Percentiles rank a stretch among this genome's conserved stretches.
Evolutionary conservation across 2,113 vertebrate genomes (phyloP).

Genomic region (Ammodytes dubius): DNA sequence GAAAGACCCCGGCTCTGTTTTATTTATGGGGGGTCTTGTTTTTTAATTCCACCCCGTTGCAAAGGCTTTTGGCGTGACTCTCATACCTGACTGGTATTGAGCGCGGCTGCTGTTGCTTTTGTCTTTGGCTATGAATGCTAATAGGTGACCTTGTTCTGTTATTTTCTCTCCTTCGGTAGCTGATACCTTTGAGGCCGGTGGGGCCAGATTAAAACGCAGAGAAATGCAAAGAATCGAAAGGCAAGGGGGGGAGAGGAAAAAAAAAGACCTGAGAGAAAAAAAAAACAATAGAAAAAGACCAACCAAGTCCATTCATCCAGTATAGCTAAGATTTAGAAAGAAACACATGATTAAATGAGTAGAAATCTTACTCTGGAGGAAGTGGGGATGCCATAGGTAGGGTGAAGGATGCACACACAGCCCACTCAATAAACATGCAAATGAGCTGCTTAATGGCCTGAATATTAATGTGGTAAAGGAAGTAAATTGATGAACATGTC

Average conservation of each 20-base stretch:
- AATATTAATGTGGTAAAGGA: conserved; percentile 69
- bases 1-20: conserved; percentile 66
- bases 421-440: conserved; percentile 80
- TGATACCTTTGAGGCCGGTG: conserved; percentile 56
- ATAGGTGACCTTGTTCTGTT: conserved; percentile 73
- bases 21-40: conserved; percentile 80
- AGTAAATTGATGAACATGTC: conserved; percentile 78
- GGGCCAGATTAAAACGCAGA: conserved; percentile 61
- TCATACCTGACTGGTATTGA: conserved; percentile 73
- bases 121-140: conserved; percentile 77
- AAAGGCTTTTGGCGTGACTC: conserved; percentile 42
- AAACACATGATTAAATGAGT: conserved; percentile 50
- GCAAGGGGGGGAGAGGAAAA: neutral
- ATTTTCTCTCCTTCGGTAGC: conserved; percentile 23
- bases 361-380: conserved; percentile 58
- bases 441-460: conserved; percentile 77
- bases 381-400: conserved; percentile 46
- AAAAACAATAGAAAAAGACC: conserved; percentile 15
- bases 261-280: neutral
- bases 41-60: conserved; percentile 73
- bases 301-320: neutral
- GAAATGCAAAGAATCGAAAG: conserved; percentile 59
- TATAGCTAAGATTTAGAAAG: conserved; percentile 10
- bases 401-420: conserved; percentile 39
- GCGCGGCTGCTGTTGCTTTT: conserved; percentile 24